phyloP scores from a whole-genome alignment of 2,113 vertebrate species.

The crab-eating macaque (Macaca fascicularis) region T2T-MFA8v1.1 NC_088389.1:54493501-54494000 shows the following conservation, averaged over 20 bases:
- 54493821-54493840: conserved; percentile 43
- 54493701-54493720: not conserved
- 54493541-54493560: not conserved
- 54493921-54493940: not conserved
- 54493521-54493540: not conserved
- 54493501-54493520: not conserved
- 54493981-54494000: not conserved
- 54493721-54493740: not conserved
- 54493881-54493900: conserved; percentile 53
- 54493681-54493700: not conserved
- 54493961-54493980: conserved; percentile 37
- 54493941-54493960: conserved; percentile 54
- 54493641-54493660: not conserved
- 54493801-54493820: conserved; percentile 1
- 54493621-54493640: not conserved
- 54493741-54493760: not conserved
- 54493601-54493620: not conserved
- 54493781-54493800: conserved; percentile 25
- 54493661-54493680: not conserved
- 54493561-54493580: not conserved
- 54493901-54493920: conserved; percentile 4
- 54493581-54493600: not conserved
- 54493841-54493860: not conserved
- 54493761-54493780: not conserved
- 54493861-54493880: conserved; percentile 48